phyloP scores from a whole-genome alignment of 2,797 vertebrate genomes.

The Peromyscus aztecus region DNA sequence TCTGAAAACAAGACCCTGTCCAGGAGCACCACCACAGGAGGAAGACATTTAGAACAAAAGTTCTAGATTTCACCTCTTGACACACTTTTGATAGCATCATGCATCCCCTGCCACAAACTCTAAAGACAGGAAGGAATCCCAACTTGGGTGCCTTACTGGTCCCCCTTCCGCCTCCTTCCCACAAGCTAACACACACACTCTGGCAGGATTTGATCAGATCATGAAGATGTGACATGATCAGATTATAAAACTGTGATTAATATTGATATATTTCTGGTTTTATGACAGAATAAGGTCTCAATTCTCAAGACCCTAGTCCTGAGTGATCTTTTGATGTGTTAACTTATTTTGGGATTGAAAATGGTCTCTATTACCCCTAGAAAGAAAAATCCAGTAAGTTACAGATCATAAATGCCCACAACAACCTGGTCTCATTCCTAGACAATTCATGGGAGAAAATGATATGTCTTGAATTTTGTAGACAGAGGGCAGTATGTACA shows the following conservation, averaged over 20 bases:
- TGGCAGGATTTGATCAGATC: not conserved
- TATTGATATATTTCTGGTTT: slow-evolving; percentile 41
- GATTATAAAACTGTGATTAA: slow-evolving; percentile 5
- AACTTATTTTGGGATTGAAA: slow-evolving; percentile 38
- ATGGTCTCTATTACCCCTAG: not conserved
- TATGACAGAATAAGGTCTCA: not conserved
- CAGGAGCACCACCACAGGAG: not conserved
- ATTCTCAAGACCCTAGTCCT: slow-evolving; percentile 30
- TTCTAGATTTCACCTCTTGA: not conserved
- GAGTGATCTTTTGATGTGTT: slow-evolving; percentile 47
- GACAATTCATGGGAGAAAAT: slow-evolving; percentile 57
- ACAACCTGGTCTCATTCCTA: slow-evolving; percentile 1
- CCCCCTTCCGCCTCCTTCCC: not conserved
- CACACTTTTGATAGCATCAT: not conserved
- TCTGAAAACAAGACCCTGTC: not conserved
- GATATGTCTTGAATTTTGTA: slow-evolving; percentile 78
- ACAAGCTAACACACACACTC: not conserved
- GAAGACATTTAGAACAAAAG: not conserved
- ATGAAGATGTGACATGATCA: not conserved
- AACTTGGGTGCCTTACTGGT: not conserved
- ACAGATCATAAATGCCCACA: slow-evolving; percentile 22
- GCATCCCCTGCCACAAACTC: not conserved
- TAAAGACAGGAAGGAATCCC: not conserved
- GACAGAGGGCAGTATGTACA: slow-evolving; percentile 89
- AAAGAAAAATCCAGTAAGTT: slow-evolving; percentile 41